Percentiles rank a stretch among this genome's conserved stretches.
Evolutionary conservation across 2,888 invertebrate species (phyloP).

Genomic region (Rotaria macrura): DNA sequence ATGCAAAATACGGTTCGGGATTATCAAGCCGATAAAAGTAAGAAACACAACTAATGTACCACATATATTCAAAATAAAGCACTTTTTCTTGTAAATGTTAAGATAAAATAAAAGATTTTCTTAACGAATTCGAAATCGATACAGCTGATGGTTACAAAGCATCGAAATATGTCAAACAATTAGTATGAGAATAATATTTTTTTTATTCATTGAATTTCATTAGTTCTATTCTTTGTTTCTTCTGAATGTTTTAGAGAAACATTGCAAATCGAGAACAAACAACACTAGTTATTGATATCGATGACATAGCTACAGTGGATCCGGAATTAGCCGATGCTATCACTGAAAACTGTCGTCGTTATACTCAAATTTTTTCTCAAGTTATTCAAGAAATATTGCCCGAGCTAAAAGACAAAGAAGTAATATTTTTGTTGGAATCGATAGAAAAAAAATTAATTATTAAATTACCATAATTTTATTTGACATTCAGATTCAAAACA

Average conservation of each 20-base stretch:
- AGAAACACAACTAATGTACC: too few species aligned
- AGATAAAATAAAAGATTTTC: constrained; percentile 19
- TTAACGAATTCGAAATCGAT: constrained; percentile 12
- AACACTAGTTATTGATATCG: constrained; percentile 69
- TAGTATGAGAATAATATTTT: neutral
- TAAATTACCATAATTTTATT: constrained; percentile 38
- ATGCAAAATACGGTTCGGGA: constrained; percentile 17
- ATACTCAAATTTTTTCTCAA: constrained; percentile 69
- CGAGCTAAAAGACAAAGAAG: constrained; percentile 59
- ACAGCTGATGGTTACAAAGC: constrained; percentile 25
- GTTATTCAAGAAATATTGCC: constrained; percentile 72
- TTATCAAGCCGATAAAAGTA: neutral
- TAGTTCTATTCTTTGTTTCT: neutral
- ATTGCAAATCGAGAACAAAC: constrained; percentile 79
- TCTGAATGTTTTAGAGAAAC: constrained; percentile 17
- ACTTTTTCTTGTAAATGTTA: too few species aligned
- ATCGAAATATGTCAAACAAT: constrained; percentile 31
- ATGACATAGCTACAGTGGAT: constrained; percentile 61
- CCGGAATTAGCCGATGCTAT: constrained; percentile 67
- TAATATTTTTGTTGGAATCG: constrained; percentile 41
- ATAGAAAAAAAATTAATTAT: neutral
- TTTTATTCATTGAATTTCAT: neutral
- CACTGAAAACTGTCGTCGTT: constrained; percentile 71
- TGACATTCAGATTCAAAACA: constrained; percentile 42
- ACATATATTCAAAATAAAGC: too few species aligned